Evolutionary conservation across 2,888 invertebrate species (phyloP).

Genomic region (Eupithecia inturbata): DNA sequence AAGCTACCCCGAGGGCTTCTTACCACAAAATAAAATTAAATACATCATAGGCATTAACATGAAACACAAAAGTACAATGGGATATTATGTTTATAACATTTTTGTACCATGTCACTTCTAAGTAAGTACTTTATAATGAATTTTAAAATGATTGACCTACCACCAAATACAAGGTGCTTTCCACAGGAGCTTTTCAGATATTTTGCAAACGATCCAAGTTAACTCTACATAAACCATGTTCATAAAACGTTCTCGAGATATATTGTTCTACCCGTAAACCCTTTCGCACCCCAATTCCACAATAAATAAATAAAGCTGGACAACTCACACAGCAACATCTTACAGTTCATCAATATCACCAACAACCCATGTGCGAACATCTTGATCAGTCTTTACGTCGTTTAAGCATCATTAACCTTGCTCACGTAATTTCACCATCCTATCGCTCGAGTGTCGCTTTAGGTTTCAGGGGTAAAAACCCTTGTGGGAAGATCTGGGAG

Average conservation of each 20-base stretch:
- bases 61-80: no score
- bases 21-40: no score
- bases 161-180: background rate
- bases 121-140: no score
- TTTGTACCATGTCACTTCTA: no score
- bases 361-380: background rate
- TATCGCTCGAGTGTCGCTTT: conserved; percentile 28
- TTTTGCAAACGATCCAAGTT: background rate
- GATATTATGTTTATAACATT: no score
- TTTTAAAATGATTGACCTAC: no score
- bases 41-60: no score
- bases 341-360: background rate
- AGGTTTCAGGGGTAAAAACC: conserved; percentile 43
- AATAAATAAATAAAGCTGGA: no score
- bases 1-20: no score
- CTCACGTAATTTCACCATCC: conserved; percentile 29
- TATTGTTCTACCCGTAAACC: background rate
- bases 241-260: background rate
- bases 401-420: conserved; percentile 30
- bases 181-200: background rate
- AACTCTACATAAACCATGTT: background rate
- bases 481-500: conserved; percentile 22
- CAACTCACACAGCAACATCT: no score
- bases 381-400: conserved; percentile 14
- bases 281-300: background rate